phyloP scores from a whole-genome alignment of 2,113 vertebrate genomes.

The Xiphophorus hellerii region DNA sequence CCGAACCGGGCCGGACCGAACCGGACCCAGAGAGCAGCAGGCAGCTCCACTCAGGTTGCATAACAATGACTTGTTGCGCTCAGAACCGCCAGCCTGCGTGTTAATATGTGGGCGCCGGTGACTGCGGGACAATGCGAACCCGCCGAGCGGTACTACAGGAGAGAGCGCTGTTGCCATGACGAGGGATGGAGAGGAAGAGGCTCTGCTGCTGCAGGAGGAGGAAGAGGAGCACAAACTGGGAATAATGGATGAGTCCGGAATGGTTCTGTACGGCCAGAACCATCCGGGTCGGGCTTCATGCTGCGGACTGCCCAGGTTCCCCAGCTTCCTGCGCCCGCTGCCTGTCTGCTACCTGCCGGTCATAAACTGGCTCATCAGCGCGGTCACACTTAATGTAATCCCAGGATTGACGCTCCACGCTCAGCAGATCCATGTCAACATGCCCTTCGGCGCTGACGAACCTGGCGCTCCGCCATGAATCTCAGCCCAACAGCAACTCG shows the following conservation, averaged over 20 bases:
- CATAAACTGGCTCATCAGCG: conserved; percentile 61
- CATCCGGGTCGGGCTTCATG: no score
- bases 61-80: conserved; percentile 75
- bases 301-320: conserved; percentile 38
- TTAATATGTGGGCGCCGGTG: conserved; percentile 79
- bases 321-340: conserved; percentile 10
- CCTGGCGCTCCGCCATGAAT: conserved; percentile 16
- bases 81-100: conserved; percentile 72
- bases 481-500: conserved; percentile 4
- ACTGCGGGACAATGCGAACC: conserved; percentile 73
- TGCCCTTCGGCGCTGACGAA: conserved; percentile 14
- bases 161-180: conserved; percentile 77
- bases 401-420: conserved; percentile 35
- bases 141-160: conserved; percentile 63
- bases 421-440: conserved; percentile 24
- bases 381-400: conserved; percentile 60
- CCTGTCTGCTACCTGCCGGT: conserved; percentile 55
- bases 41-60: conserved; percentile 72
- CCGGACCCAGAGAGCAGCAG: conserved; percentile 62
- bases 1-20: conserved; percentile 51
- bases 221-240: conserved; percentile 59
- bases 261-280: conserved; percentile 57
- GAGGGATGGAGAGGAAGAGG: conserved; percentile 57
- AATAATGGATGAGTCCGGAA: conserved; percentile 76
- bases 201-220: conserved; percentile 53